Base-by-base conservation (phyloP, 2,797 vertebrate species). In the Holocentrus rufus region DNA sequence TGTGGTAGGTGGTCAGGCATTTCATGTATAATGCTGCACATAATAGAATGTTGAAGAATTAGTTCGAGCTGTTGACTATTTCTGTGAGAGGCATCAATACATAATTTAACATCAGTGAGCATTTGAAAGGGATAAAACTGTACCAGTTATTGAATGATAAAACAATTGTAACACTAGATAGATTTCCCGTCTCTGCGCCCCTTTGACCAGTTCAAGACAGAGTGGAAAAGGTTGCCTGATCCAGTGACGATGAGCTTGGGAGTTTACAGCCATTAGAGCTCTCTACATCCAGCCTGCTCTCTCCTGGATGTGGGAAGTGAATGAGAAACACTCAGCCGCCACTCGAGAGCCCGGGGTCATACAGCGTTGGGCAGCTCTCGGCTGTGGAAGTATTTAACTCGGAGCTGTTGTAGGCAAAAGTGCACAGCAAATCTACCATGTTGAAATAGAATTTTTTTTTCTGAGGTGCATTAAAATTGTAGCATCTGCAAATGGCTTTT, bases 191-290 rank as follows among this genome's bases (percentile, higher is more conserved):
- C 1, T 57, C 22, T 25, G 0, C 49, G 18, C 66, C 58, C 44
- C 15, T 30, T 31, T 74, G 55, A 56, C 50, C 14, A 44, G 63
- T 75, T 71, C 61, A 71, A 79, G 30, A 1, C 30, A 65, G 50
- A 76, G 54, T 31, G 47, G 2, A 42, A 14, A 68, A 42, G 11
- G 59, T 11, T 47, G 61, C 64, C 18, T 64, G 34, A 7, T 67
- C 52, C 66, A 36, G 44, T 3, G 22, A 31, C 46, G 18, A 69
- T 42, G 36, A 52, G 65, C 62, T 69, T 64, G 34, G 23, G 39
- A 1, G 1, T 72, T 65, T 63, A 18, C 0, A 4, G 14, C 25
- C 11, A 17, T 57, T 53, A 62, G 47, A 46, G 63, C 15, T 4
- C 47, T 71, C n/a, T 34, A 18, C 31, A 23, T 65, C 57, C 73